Evolutionary conservation across 2,113 vertebrate species (phyloP).

Genomic region (Alethe castanea): DNA sequence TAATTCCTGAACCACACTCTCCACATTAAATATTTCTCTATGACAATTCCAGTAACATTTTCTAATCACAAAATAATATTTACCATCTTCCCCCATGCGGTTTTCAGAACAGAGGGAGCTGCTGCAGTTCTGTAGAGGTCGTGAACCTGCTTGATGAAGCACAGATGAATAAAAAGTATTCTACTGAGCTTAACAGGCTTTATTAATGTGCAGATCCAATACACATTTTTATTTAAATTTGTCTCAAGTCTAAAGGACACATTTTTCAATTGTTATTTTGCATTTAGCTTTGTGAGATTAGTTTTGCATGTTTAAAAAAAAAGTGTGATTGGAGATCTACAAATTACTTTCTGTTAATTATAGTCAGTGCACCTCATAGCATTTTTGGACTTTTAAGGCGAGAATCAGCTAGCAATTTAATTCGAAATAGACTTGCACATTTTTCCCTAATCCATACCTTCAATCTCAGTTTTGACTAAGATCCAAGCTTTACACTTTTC

Average conservation of each 20-base stretch:
- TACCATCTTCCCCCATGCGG: conserved; percentile 57
- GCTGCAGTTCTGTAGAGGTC: conserved; percentile 70
- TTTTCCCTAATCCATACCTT: not conserved
- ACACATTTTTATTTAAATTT: conserved; percentile 76
- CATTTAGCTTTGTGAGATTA: conserved; percentile 71
- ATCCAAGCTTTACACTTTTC: not conserved
- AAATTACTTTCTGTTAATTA: conserved; percentile 71
- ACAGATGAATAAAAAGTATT: conserved; percentile 76
- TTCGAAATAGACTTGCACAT: conserved; percentile 46
- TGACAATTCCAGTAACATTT: conserved; percentile 75
- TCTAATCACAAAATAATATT: conserved; percentile 78
- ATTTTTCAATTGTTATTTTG: conserved; percentile 74
- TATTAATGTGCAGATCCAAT: conserved; percentile 72
- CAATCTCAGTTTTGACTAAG: not conserved
- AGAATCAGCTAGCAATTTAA: conserved; percentile 46
- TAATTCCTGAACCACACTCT: conserved; percentile 59
- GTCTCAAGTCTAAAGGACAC: conserved; percentile 70
- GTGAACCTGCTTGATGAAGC: conserved; percentile 75
- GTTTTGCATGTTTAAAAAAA: conserved; percentile 45
- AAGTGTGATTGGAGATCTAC: conserved; percentile 48
- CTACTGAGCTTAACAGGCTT: conserved; percentile 69
- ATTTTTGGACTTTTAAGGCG: not conserved
- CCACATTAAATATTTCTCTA: conserved; percentile 58
- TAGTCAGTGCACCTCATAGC: conserved; percentile 12
- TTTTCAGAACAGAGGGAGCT: conserved; percentile 70